Base-by-base conservation (phyloP, 2,888 invertebrate genomes). In the Sicus ferrugineus region DNA sequence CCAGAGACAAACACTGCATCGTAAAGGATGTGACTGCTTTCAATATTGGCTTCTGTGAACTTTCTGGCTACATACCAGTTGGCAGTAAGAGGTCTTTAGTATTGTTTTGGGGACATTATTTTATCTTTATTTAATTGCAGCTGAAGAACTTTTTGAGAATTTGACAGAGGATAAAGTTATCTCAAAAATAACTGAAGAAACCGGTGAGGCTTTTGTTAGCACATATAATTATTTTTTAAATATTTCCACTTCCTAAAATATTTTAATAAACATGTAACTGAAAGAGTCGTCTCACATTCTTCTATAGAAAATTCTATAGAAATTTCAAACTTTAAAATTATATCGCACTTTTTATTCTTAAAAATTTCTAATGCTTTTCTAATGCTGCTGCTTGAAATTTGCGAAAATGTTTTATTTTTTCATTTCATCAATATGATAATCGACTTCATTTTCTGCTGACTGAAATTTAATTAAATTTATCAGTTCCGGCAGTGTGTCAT, bases 1-100 rank as follows among this genome's bases (percentile, higher is more conserved):
- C 90, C 0, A 87, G 93, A 68, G 88, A 87, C 72, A 86, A 88
- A 31, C 86, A 85, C 56, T 84, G 81, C 42, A 89, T 89, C 0
- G 81, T 86, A 0, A 93, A 93, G 80, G 86, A 89, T 69, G 79
- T 88, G 19, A 80, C 78, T 0, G 86, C 85, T 2, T 89, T 92
- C 69, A 89, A 91, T 86, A 88, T 92, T 14, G 95, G 93, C n/a
- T 88, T 90, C 31, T 90, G 90, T 76, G 95, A 95, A 82, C 80
- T 94, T 0, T 90, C 90, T 77, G 94, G 95, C 4, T 93, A 92
- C 85, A 86, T 94, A 68, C 88, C 91, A 0, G 85, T 93, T 3
- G 91, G 89, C 84, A 87, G 92, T 92, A 83, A 87, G 86, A 83
- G 28, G 0, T 61, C 26, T 38, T 6, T 31, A n/a, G 16, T 58